Percentiles rank a stretch among this genome's conserved stretches.
phyloP scores from a whole-genome alignment of 2,797 vertebrate species.

The Okamejei kenojei region DNA sequence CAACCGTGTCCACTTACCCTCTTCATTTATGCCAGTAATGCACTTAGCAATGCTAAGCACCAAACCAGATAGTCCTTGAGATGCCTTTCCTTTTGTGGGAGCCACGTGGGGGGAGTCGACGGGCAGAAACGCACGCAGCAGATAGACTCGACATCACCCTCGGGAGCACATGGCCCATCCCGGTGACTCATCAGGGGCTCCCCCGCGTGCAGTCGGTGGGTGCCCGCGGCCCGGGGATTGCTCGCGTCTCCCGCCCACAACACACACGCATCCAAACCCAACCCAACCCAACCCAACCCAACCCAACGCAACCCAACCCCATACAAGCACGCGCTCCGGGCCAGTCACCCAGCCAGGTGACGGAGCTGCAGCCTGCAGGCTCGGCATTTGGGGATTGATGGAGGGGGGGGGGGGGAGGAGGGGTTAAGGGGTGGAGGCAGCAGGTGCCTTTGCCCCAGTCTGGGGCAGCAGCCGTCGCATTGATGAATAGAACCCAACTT shows the following conservation, averaged over 20 bases:
- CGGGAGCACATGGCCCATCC: not conserved
- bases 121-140: not conserved
- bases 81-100: slow-evolving; percentile 23
- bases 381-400: not conserved
- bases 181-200: not conserved
- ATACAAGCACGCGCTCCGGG: not conserved
- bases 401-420: not conserved
- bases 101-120: not conserved
- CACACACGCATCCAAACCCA: not conserved
- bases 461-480: not conserved
- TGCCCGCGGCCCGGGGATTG: not conserved
- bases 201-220: not conserved
- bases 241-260: not conserved
- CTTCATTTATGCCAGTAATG: not conserved
- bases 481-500: not conserved
- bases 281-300: not conserved
- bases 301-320: not conserved
- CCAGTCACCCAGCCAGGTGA: not conserved
- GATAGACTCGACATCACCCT: not conserved
- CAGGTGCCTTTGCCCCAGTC: not conserved
- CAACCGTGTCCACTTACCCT: slow-evolving; percentile 22
- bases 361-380: not conserved
- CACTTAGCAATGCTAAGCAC: slow-evolving; percentile 3
- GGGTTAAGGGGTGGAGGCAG: not conserved
- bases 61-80: slow-evolving; percentile 15